phyloP scores from a whole-genome alignment of 1,140 invertebrate genomes.

The Nephotettix cincticeps region DNA sequence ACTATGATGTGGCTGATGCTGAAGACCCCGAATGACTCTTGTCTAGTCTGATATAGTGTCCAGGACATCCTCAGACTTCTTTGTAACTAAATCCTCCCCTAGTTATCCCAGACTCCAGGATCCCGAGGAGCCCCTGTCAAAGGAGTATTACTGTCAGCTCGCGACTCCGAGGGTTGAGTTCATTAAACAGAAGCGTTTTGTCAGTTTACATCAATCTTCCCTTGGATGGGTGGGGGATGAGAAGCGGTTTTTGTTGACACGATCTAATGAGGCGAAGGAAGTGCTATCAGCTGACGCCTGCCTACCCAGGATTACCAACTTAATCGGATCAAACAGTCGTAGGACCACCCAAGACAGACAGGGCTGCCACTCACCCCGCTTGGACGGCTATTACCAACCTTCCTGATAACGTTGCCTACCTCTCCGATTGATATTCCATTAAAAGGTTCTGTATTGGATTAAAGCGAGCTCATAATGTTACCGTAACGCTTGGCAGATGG shows the following conservation, averaged over 20 bases:
- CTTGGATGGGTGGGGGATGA: background rate
- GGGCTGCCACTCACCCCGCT: background rate
- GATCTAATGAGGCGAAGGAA: slow-evolving; percentile 17
- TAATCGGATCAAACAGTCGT: slow-evolving; percentile 3
- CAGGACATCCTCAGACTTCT: too few relatives aligned
- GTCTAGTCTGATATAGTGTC: too few relatives aligned
- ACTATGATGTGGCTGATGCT: too few relatives aligned
- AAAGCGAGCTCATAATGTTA: too few relatives aligned
- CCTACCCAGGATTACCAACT: slow-evolving; percentile 16
- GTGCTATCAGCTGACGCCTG: slow-evolving; percentile 16
- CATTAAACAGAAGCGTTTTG: background rate
- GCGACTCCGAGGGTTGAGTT: background rate
- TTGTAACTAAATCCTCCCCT: too few relatives aligned
- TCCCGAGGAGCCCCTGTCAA: too few relatives aligned
- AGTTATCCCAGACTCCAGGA: too few relatives aligned
- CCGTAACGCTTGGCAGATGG: too few relatives aligned
- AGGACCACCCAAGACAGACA: background rate
- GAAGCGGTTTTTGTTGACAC: slow-evolving; percentile 17
- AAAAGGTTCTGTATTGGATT: background rate
- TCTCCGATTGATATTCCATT: background rate
- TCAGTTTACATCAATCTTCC: background rate
- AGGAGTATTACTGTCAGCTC: too few relatives aligned
- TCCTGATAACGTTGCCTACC: background rate
- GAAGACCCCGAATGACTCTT: too few relatives aligned
- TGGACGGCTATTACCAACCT: background rate